phyloP scores from a whole-genome alignment of 2,797 vertebrate species.

The Xenentodon cancila region DNA sequence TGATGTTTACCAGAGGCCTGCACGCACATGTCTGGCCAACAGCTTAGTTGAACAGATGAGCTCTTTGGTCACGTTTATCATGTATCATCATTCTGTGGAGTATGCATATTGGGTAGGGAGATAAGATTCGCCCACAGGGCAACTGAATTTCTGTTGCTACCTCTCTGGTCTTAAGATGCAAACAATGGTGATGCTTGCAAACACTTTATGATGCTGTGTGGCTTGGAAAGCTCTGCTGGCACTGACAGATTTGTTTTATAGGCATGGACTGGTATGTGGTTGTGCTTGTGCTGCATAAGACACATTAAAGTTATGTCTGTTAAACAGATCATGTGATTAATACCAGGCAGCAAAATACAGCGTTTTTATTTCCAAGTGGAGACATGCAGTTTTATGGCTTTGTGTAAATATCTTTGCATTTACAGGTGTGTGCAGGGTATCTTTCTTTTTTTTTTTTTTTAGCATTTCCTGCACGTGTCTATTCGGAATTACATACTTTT shows the following conservation, averaged over 20 bases:
- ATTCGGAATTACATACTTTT: background rate
- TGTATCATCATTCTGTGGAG: slow-evolving; percentile 25
- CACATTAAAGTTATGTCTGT: slow-evolving; percentile 41
- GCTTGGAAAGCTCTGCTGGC: slow-evolving; percentile 47
- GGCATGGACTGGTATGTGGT: slow-evolving; percentile 47
- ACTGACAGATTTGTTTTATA: slow-evolving; percentile 58
- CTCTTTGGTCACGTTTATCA: slow-evolving; percentile 25
- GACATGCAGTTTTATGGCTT: slow-evolving; percentile 24
- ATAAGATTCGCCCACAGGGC: slow-evolving; percentile 21
- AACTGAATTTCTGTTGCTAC: slow-evolving; percentile 39
- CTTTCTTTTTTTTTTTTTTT: background rate
- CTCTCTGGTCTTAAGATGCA: slow-evolving; percentile 30
- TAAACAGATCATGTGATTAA: slow-evolving; percentile 46
- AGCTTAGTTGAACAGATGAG: slow-evolving; percentile 35
- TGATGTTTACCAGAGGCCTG: slow-evolving; percentile 34
- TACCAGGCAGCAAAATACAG: slow-evolving; percentile 19
- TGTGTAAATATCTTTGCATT: slow-evolving; percentile 38
- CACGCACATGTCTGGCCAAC: slow-evolving; percentile 12
- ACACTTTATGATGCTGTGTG: slow-evolving; percentile 34
- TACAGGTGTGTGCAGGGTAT: slow-evolving; percentile 12
- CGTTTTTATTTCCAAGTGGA: slow-evolving; percentile 23
- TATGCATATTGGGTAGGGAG: slow-evolving; percentile 39
- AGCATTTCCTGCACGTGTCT: slow-evolving; percentile 23
- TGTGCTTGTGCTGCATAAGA: slow-evolving; percentile 42
- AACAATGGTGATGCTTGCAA: slow-evolving; percentile 32